These are phyloP conservation scores for Notothenia rossii DNA, from an alignment of 2,113 vertebrate species.

Conservation along the genomic window DNA sequence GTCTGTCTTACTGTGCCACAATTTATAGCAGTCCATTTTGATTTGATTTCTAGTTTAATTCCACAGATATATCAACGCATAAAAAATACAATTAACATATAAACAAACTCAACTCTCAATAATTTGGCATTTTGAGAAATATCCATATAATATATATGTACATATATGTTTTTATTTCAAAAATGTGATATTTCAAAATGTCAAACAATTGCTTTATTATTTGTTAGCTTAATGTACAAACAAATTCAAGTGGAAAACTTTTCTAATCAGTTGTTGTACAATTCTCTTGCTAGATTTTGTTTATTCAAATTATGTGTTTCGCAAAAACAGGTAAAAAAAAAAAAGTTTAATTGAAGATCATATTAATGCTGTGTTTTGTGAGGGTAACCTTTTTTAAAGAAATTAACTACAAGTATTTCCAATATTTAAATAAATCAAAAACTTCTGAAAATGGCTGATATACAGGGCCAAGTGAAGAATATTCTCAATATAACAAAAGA, in stretches of 20 bases:
- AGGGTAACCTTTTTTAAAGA: background rate
- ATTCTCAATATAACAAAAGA: background rate
- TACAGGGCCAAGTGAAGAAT: background rate
- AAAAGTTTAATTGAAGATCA: background rate
- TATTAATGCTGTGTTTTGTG: background rate
- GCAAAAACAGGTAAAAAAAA: no score
- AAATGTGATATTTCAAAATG: background rate
- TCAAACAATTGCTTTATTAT: background rate
- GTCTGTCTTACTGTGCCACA: background rate
- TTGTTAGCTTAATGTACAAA: no score
- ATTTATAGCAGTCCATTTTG: background rate
- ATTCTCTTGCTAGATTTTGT: background rate
- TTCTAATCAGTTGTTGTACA: background rate
- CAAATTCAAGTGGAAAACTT: no score
- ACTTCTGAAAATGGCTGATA: background rate
- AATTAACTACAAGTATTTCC: background rate
- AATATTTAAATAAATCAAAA: background rate
- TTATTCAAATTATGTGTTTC: no score
- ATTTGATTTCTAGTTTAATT: background rate
- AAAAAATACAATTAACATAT: background rate
- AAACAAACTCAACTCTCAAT: background rate
- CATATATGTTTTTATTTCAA: no score
- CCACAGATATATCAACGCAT: background rate
- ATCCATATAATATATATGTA: background rate
- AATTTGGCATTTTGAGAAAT: background rate